phyloP scores from a whole-genome alignment of 2,113 vertebrate species.

The Halcyon malimbica region DNA sequence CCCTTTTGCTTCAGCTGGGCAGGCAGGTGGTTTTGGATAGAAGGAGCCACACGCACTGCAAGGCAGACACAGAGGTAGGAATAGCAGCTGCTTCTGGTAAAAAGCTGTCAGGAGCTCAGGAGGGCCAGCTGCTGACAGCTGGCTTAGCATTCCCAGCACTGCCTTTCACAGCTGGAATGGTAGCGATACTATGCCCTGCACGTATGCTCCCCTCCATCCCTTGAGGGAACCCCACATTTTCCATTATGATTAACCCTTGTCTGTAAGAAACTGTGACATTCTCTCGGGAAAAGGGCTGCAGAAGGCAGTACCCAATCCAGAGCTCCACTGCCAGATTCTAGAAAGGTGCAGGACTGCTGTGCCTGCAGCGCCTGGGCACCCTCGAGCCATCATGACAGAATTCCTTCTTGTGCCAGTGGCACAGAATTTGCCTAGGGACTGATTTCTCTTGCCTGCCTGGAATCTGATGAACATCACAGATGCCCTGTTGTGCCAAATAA shows the following conservation, averaged over 20 bases:
- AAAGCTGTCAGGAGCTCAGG: background rate
- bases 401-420: rapidly evolving
- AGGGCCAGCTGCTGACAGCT: background rate
- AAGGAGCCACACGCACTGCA: background rate
- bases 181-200: too few species aligned
- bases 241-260: background rate
- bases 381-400: background rate
- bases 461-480: background rate
- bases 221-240: background rate
- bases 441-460: background rate
- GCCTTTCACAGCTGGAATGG: background rate
- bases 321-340: background rate
- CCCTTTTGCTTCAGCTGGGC: background rate
- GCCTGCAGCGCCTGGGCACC: background rate
- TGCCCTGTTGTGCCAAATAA: rapidly evolving
- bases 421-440: background rate
- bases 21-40: background rate
- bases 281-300: background rate
- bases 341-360: background rate
- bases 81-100: background rate
- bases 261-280: rapidly evolving
- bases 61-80: background rate
- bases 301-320: rapidly evolving
- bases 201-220: background rate
- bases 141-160: background rate